These are phyloP conservation scores for Callopanchax toddi DNA, from an alignment of 2,113 vertebrate genomes.

Conservation along the genomic window DNA sequence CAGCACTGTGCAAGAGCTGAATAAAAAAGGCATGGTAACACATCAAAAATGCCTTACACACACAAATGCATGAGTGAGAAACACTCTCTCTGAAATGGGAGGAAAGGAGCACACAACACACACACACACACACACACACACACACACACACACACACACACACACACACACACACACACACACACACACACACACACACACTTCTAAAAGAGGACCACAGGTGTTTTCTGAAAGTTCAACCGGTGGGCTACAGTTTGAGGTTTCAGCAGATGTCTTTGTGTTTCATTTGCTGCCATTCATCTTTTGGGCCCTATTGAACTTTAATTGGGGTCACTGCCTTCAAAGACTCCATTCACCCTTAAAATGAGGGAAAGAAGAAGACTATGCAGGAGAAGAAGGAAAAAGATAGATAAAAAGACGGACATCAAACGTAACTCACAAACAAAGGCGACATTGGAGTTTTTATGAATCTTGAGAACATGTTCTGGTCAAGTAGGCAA, in stretches of 20 bases:
- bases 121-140: too few species aligned
- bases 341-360: conserved; percentile 50
- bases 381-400: background rate
- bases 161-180: too few species aligned
- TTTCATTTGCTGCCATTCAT: conserved; percentile 50
- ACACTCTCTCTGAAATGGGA: background rate
- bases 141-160: too few species aligned
- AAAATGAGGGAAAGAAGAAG: conserved; percentile 17
- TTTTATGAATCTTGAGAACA: too few species aligned
- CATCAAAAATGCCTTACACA: background rate
- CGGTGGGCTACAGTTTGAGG: conserved; percentile 26
- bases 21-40: too few species aligned
- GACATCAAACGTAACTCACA: conserved; percentile 43
- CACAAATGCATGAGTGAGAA: background rate
- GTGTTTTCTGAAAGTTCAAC: conserved; percentile 24
- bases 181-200: too few species aligned
- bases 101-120: conserved; percentile 1
- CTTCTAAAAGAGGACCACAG: conserved; percentile 24
- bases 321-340: conserved; percentile 66
- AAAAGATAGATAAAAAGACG: conserved; percentile 7
- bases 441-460: too few species aligned
- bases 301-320: conserved; percentile 39
- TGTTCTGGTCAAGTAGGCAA: too few species aligned
- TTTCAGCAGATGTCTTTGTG: conserved; percentile 41
- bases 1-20: too few species aligned